Base-by-base conservation (phyloP, 2,888 invertebrate genomes). In the Sepiola atlantica region DNA sequence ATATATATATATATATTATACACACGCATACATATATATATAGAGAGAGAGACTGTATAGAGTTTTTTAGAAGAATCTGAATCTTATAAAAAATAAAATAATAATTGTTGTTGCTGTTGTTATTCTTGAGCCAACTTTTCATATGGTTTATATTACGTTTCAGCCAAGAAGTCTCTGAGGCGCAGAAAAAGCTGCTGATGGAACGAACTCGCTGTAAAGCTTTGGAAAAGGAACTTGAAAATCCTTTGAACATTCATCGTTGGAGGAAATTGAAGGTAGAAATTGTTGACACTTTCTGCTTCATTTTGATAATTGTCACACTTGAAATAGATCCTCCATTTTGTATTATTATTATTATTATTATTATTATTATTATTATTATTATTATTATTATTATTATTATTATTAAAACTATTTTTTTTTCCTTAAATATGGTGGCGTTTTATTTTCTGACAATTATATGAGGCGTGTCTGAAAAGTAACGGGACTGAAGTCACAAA, bases 181-280 rank as follows among this genome's bases (percentile, higher is more conserved):
- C 99, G 95, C 98, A 99, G 97, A 98, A 98, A 92, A 98, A 98
- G 97, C 97, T 99, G 93, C 98, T 98, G 3, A 98, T 98, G 95
- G 99, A 99, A 97, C 98, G 98, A 91, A 98, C 99, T 32, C 98
- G 98, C 95, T 98, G 98, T 95, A 98, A 98, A 55, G 98, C 99
- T 0, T 97, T 99, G 28, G 98, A 98, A 96, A 98, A 99, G 96
- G 99, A 99, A 96, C 97, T 99, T 95, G 98, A 98, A 97, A 98
- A 98, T 95, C 99, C 99, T 0, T 98, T 99, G 96, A 99, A 99
- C 97, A 98, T 99, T 95, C 99, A 99, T 96, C 97, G 99, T 95
- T 99, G 99, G 99, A 98, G 99, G 95, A 98, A 98, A 97, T 98
- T 99, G 94, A 98, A 98, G 97, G 98, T 98, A 96, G 94, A 95